These are phyloP conservation scores for Pipistrellus pygmaeus DNA, from an alignment of 2,797 vertebrate genomes.

Conservation along the genomic window DNA sequence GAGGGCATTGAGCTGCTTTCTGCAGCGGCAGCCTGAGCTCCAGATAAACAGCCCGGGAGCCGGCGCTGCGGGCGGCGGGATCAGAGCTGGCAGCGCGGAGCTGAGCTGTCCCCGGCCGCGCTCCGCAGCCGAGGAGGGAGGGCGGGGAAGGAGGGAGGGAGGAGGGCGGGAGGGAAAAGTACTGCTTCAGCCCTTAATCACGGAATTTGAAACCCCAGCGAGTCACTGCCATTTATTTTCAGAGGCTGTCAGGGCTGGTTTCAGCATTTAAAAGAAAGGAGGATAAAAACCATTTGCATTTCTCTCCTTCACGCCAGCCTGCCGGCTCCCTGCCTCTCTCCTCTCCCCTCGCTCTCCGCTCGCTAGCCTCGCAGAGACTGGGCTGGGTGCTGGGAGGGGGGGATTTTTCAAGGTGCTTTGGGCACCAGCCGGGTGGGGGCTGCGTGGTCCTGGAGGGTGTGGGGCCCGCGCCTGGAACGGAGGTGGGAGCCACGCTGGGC, in stretches of 20 bases:
- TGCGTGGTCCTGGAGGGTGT: background rate
- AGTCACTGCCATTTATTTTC: slow-evolving; percentile 85
- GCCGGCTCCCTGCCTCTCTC: background rate
- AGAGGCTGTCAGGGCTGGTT: slow-evolving; percentile 78
- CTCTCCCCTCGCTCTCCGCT: background rate
- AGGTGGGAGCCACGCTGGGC: background rate
- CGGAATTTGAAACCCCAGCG: slow-evolving; percentile 86
- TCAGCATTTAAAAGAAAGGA: slow-evolving; percentile 81
- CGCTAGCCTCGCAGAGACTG: background rate
- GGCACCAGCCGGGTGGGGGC: background rate
- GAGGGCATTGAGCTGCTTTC: slow-evolving; percentile 83
- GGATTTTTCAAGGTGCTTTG: background rate
- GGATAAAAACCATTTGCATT: slow-evolving; percentile 81
- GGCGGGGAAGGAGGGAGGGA: background rate
- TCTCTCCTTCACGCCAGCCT: slow-evolving; percentile 26
- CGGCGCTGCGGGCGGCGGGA: slow-evolving; percentile 82
- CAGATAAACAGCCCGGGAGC: slow-evolving; percentile 88
- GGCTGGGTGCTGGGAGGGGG: background rate
- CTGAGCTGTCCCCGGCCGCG: slow-evolving; percentile 83
- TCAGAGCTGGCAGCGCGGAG: slow-evolving; percentile 86
- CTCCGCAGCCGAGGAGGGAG: slow-evolving; percentile 77
- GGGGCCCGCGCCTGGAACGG: background rate
- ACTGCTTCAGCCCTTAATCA: slow-evolving; percentile 86
- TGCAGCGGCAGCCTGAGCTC: slow-evolving; percentile 78
- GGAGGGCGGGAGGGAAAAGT: slow-evolving; percentile 34